These are phyloP conservation scores for Operophtera brumata DNA, from an alignment of 2,888 invertebrate genomes.

Conservation along the genomic window DNA sequence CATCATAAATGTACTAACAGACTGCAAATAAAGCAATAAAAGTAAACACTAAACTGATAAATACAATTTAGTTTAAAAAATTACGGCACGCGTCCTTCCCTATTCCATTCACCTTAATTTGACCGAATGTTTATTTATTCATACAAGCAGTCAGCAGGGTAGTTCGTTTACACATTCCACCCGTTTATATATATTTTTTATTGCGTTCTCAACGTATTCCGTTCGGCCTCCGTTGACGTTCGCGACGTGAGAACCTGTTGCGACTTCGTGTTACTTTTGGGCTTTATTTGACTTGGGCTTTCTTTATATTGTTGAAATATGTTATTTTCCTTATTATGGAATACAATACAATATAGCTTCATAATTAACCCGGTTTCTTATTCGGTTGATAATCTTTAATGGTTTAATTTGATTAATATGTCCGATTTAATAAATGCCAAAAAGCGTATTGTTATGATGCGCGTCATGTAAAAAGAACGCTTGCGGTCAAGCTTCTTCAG, in stretches of 20 bases:
- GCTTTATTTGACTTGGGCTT: slow-evolving; percentile 33
- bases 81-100: slow-evolving; percentile 40
- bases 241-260: slow-evolving; percentile 38
- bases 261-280: slow-evolving; percentile 29
- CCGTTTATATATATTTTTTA: slow-evolving; percentile 46
- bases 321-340: slow-evolving; percentile 18
- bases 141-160: slow-evolving; percentile 57
- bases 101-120: slow-evolving; percentile 65
- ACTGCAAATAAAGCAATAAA: slow-evolving; percentile 43
- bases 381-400: background rate
- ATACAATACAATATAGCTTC: slow-evolving; percentile 16
- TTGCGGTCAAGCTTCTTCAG: too few species aligned
- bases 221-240: slow-evolving; percentile 28
- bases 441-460: too few species aligned
- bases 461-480: too few species aligned
- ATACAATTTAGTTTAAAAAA: slow-evolving; percentile 45
- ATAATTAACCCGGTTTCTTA: slow-evolving; percentile 3
- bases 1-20: slow-evolving; percentile 30
- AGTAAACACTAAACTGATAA: slow-evolving; percentile 41
- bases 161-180: slow-evolving; percentile 63
- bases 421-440: too few species aligned
- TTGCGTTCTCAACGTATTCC: slow-evolving; percentile 36
- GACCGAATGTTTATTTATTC: slow-evolving; percentile 69
- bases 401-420: too few species aligned
- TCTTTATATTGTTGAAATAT: slow-evolving; percentile 20